Conservation (phyloP, 2,888 invertebrate species). For the Hyposoter dolosus region DNA sequence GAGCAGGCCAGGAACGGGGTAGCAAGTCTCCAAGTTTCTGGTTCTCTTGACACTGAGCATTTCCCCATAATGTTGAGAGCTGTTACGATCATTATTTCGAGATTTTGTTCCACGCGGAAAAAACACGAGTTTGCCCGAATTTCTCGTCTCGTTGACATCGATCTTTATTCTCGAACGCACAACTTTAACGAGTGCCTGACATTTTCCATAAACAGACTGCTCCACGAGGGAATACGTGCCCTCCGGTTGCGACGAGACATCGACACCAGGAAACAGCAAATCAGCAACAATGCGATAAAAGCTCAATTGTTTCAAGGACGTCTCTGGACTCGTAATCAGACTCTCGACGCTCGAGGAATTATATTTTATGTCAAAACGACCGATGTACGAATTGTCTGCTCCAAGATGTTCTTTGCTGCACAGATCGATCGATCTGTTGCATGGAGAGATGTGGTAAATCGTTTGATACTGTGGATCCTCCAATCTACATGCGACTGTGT, state of each 20-base stretch:
- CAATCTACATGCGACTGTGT: constrained; percentile 39
- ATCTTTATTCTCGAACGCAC: constrained; percentile 24
- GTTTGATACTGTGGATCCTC: constrained; percentile 58
- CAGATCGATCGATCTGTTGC: constrained; percentile 24
- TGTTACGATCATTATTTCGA: neutral
- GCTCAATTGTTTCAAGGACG: constrained; percentile 54
- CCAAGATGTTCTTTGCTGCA: constrained; percentile 34
- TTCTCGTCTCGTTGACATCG: constrained; percentile 6
- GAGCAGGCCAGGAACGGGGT: constrained; percentile 57
- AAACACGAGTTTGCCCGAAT: neutral
- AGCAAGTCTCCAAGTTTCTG: constrained; percentile 61
- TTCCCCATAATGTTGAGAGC: neutral
- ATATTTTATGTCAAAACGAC: constrained; percentile 60
- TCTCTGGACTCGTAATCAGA: constrained; percentile 38
- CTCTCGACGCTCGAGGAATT: constrained; percentile 41
- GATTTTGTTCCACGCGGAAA: neutral
- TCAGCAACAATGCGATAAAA: constrained; percentile 59
- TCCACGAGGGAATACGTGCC: constrained; percentile 58
- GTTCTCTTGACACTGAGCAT: constrained; percentile 59
- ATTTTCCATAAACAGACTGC: constrained; percentile 61
- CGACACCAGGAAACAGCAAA: constrained; percentile 57
- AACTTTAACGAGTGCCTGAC: constrained; percentile 54
- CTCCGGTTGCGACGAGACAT: constrained; percentile 38
- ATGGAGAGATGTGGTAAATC: constrained; percentile 33
- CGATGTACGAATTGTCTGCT: constrained; percentile 55